Evolutionary conservation across 1,140 invertebrate genomes (phyloP), one percentile per base, ranked within the genome.

Genomic region (Solenopsis fugax): DNA sequence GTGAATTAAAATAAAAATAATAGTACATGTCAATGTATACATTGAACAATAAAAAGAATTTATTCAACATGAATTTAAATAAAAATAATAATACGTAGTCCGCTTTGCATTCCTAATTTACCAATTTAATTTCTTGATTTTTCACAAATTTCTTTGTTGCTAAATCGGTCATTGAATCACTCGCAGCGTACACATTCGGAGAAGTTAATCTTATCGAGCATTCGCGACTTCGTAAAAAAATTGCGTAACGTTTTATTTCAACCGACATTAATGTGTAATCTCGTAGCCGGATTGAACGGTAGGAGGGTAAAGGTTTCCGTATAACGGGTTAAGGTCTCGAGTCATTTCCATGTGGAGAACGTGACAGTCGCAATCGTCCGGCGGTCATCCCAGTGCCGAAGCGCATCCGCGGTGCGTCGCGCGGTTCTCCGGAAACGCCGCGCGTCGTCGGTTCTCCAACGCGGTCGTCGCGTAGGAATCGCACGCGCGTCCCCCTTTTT

Each of bases 401-500:
- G 73, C 48, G 48, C 82, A 73, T 48, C 5, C 37, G 73, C 73
- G 48, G 10, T 29, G 60, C 60, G 82, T 85, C 60, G 58, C 82
- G 60, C 82, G 72, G 82, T 41, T 65, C 50, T 52, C 13, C 50
- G 34, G 45, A 69, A 85, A 67, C 56, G 48, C 37, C 21, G 2
- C 24, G 60, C 56, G 48, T 29, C 21, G 2, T 18, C 45, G 7
- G 65, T 65, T 37, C 37, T 69, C 65, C 65, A 50, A 29, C 50
- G 69, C n/a, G 84, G 65, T 69, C 76, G 85, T 72, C n/a, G 84
- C 85, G 88, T 78, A 90, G 78, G 85, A 89, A 89, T 87, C 78
- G 73, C 67, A 76, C 58, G 41, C 71, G 60, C 4, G 64, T 77
- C 65, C 73, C 58, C 24, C 86, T 87, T 78, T 89, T 90, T 89